Evolutionary conservation across 1,140 invertebrate genomes (phyloP), one percentile per base, ranked within the genome.

Genomic region (Aphidius gifuensis): DNA sequence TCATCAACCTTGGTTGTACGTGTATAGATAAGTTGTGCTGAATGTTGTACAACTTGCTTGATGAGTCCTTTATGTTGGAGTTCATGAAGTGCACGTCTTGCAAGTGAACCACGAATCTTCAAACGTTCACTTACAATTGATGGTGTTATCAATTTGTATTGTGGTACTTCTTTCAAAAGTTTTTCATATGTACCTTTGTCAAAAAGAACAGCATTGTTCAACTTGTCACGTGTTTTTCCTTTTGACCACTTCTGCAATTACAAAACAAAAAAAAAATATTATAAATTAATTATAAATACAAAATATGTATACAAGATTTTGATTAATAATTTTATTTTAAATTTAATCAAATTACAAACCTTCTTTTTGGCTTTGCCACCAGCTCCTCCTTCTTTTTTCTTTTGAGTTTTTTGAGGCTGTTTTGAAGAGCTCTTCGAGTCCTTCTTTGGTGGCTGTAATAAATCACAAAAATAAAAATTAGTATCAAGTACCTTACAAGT

Each of bases 191-290:
- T 99, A 16, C 90, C 87, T 80, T 97, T 95, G 77, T 99, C 97
- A 76, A 98, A 98, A 62, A 98, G 85, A 50, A 99, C 94, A 80
- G 97, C 89, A 81, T 99, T 99, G 88, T 99, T 99, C 75, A 99
- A 87, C 87, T 99, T 99, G 80, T 99, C 98, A 78, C 97, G 89
- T 66, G 98, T 94, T 91, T 99, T 99, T 92, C 96, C 97, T 86
- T 99, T 99, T 65, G 96, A 98, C 97, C 97, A 99, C 93, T 99
- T 99, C 96, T 97, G 82, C 84, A 89, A 87, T 67, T 38, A 16
- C 16, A 16, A 16, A 16, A 16, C 16, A 16, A 16, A 16, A 16
- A 16, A 16, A 16, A 16, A 16, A 16, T 16, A 16, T 16, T 16
- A 16, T 16, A 16, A 16, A 16, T 16, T 16, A 16, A 16, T 16